Evolutionary conservation across 2,797 vertebrate species (phyloP).

Genomic region (Gambelia wislizenii): DNA sequence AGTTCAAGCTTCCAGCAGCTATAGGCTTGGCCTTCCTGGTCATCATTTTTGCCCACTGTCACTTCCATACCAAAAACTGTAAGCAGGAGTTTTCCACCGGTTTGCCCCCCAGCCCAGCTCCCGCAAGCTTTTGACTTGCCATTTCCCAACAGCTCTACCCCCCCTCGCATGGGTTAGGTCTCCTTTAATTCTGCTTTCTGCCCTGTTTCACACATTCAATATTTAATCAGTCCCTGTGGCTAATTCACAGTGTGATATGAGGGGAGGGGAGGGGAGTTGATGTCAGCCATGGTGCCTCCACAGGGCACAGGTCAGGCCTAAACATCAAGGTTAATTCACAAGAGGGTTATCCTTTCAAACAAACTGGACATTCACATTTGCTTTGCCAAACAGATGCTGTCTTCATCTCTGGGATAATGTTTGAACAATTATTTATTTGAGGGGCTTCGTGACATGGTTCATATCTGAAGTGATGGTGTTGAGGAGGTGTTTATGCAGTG

Average conservation of each 20-base stretch:
- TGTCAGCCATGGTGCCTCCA: neutral
- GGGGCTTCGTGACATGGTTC: neutral
- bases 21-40: neutral
- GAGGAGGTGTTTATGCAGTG: neutral
- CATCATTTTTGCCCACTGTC: neutral
- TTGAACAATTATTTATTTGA: neutral
- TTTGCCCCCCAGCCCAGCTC: too few relatives aligned
- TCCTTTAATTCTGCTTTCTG: constrained; percentile 12
- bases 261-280: too few relatives aligned
- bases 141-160: neutral
- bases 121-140: neutral
- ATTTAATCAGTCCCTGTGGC: constrained; percentile 17
- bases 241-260: constrained; percentile 7
- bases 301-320: neutral
- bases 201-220: constrained; percentile 20
- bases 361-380: neutral
- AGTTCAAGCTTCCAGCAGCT: constrained; percentile 6
- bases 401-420: neutral
- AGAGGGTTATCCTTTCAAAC: neutral
- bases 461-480: neutral
- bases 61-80: neutral
- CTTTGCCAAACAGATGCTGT: neutral
- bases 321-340: neutral
- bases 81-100: neutral
- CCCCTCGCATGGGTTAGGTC: neutral